Evolutionary conservation across 2,113 vertebrate species (phyloP), one percentile per base, ranked within the genome.

Genomic region (Microcebus griseorufus): DNA sequence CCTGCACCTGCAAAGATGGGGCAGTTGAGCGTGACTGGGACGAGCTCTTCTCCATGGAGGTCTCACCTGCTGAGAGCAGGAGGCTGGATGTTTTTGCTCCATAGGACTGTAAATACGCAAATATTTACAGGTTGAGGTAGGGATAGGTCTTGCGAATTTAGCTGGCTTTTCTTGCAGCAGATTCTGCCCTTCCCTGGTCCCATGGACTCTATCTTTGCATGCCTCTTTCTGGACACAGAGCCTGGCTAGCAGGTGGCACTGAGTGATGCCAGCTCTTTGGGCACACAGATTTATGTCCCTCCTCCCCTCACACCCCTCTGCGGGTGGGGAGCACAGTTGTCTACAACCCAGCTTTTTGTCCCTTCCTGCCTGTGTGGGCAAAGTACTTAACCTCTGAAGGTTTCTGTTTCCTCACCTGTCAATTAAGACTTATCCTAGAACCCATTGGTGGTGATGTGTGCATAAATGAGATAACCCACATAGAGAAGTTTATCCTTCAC

Each of bases 141-240:
- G 23, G 4, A 4, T 25, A 20, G 29, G 23, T 73, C 80, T 86
- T 70, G 55, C n/a, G 37, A 34, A 23, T 58, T 16, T 16, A 20
- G 13, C 51, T 70, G 37, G 29, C 42, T 58, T 79, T 51, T 25
- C 23, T 93, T 2, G 23, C 34, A 6, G 3, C 3, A 4, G 17
- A 20, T 10, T 32, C 23, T 69, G 65, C 39, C 60, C 70, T 51
- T 39, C 12, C 0, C 1, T 9, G 12, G 75, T 45, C 64, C 65
- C 27, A 0, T 16, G 32, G 4, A 48, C 81, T 48, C 39, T 39
- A 3, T 6, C 8, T n/a, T 5, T 23, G 14, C 20, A 0, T 10
- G 16, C 55, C 34, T 76, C n/a, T n/a, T 67, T 67, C 23, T 67
- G 82, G 53, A 23, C 82, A 62, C 25, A 78, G n/a, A 16, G 1